Conservation (phyloP, 2,797 vertebrate genomes). For the Coranthus polyacanthus region DNA sequence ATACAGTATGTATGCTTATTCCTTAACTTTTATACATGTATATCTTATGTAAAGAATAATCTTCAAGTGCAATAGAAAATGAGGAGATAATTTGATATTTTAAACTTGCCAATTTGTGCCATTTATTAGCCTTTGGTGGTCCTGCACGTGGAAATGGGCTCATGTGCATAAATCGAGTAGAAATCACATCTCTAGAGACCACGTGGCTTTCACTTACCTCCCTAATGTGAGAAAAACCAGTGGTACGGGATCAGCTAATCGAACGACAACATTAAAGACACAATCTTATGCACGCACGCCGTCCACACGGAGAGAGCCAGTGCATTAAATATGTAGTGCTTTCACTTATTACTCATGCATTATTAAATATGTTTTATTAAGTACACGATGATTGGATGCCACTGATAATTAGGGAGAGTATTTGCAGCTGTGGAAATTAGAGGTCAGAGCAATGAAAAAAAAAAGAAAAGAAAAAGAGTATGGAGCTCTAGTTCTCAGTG, state of each 20-base stretch:
- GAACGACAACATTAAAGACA: constrained; percentile 33
- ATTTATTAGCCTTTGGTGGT: constrained; percentile 73
- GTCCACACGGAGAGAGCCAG: constrained; percentile 30
- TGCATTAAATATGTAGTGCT: constrained; percentile 36
- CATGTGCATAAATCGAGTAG: constrained; percentile 54
- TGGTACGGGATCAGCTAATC: constrained; percentile 32
- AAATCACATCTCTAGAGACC: constrained; percentile 49
- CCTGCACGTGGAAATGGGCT: constrained; percentile 52
- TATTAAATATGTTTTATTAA: constrained; percentile 30
- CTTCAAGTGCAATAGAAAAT: constrained; percentile 89
- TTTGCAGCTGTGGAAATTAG: constrained; percentile 35
- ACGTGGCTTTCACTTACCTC: constrained; percentile 30
- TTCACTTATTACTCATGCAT: constrained; percentile 37
- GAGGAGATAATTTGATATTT: constrained; percentile 81
- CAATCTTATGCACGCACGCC: constrained; percentile 38
- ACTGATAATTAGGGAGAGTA: constrained; percentile 61
- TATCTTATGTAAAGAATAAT: constrained; percentile 86
- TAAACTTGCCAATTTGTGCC: constrained; percentile 65
- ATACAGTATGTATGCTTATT: constrained; percentile 71
- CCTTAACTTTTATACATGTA: constrained; percentile 83
- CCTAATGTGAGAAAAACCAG: constrained; percentile 32
- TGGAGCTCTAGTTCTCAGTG: constrained; percentile 56
- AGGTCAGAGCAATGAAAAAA: constrained; percentile 40
- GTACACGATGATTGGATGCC: constrained; percentile 50
- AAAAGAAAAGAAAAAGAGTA: constrained; percentile 16